Evolutionary conservation across 2,797 vertebrate genomes (phyloP).

Genomic region (Astyanax mexicanus): DNA sequence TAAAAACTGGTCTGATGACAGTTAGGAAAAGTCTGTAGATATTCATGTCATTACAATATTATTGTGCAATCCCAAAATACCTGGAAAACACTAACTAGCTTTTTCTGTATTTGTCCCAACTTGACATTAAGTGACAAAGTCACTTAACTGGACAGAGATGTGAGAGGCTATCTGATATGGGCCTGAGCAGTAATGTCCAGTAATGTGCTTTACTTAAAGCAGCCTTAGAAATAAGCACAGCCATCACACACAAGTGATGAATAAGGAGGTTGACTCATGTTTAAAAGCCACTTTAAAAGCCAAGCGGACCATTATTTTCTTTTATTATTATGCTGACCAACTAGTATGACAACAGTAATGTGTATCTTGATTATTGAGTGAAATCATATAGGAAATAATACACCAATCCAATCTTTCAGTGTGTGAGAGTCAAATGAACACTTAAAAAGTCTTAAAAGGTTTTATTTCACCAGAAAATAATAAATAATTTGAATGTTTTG

Average conservation of each 20-base stretch:
- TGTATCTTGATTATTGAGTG: background rate
- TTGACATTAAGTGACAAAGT: background rate
- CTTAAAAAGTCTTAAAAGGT: background rate
- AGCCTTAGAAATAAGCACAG: slow-evolving; percentile 10
- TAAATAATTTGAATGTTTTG: no score
- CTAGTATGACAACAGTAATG: background rate
- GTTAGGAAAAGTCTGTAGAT: no score
- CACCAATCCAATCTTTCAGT: background rate
- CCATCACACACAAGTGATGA: background rate
- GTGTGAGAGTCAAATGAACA: background rate
- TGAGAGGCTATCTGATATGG: slow-evolving; percentile 6
- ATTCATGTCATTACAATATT: no score
- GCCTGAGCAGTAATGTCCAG: background rate
- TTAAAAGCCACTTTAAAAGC: background rate
- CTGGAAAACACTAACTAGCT: background rate
- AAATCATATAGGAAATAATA: background rate
- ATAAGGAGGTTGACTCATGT: background rate
- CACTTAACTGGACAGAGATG: background rate
- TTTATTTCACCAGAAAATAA: no score
- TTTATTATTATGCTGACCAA: no score
- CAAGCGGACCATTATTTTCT: background rate
- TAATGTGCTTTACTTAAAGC: background rate
- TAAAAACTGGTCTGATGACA: no score
- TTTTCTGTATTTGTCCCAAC: background rate
- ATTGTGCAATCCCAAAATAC: no score